These are phyloP conservation scores for Penaeus monodon DNA, from an alignment of 2,888 invertebrate species.

Conservation along the genomic window DNA sequence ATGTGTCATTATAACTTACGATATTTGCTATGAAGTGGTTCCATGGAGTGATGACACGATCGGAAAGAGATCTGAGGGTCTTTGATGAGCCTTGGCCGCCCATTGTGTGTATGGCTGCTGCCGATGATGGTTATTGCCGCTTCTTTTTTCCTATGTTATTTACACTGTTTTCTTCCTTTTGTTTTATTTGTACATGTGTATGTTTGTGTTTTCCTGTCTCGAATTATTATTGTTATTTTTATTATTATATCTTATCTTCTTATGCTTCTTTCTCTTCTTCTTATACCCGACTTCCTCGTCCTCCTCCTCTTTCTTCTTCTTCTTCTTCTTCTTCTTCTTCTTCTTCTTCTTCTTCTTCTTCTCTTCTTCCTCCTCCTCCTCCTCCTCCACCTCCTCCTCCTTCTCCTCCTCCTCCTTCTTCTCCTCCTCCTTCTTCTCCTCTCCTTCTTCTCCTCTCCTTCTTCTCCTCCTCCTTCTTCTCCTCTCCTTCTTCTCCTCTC, in stretches of 20 bases:
- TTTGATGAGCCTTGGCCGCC: too few species aligned
- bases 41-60: too few species aligned
- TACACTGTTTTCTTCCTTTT: not conserved
- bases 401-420: not conserved
- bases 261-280: not conserved
- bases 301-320: not conserved
- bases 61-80: too few species aligned
- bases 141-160: not conserved
- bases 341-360: not conserved
- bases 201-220: too few species aligned
- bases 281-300: not conserved
- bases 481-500: not conserved
- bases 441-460: not conserved
- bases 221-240: too few species aligned
- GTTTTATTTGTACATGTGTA: not conserved
- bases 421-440: not conserved
- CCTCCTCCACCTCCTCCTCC: not conserved
- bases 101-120: too few species aligned
- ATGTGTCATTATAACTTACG: too few species aligned
- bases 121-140: conserved; percentile 2
- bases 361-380: not conserved
- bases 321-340: not conserved
- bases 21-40: too few species aligned
- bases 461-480: not conserved
- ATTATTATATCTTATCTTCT: not conserved